phyloP scores from a whole-genome alignment of 1,140 invertebrate species.

The Helicoverpa zea region DNA sequence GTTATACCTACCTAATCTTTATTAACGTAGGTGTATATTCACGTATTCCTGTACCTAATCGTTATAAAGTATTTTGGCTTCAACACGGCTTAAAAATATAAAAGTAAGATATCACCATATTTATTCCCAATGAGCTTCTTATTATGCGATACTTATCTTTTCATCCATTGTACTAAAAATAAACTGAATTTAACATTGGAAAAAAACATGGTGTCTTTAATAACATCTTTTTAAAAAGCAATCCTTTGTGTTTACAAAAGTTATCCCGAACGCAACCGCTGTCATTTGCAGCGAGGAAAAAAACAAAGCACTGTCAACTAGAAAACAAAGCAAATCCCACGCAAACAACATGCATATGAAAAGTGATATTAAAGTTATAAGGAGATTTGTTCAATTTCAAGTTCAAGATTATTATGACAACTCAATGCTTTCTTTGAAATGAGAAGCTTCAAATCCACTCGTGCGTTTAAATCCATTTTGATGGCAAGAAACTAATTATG shows the following conservation, averaged over 20 bases:
- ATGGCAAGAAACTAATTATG: background rate
- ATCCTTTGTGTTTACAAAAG: background rate
- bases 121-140: too few relatives aligned
- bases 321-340: background rate
- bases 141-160: too few relatives aligned
- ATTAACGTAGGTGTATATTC: too few relatives aligned
- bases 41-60: too few relatives aligned
- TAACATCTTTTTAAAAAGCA: background rate
- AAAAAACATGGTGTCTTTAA: background rate
- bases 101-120: too few relatives aligned
- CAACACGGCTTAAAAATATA: too few relatives aligned
- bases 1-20: background rate
- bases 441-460: background rate
- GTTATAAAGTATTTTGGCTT: too few relatives aligned
- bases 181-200: too few relatives aligned
- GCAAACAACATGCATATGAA: background rate
- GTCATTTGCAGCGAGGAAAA: conserved; percentile 16
- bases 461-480: background rate
- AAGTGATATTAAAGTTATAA: background rate
- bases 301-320: background rate
- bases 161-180: too few relatives aligned
- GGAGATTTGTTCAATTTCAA: background rate
- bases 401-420: background rate
- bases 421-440: conserved; percentile 10
- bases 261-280: background rate